Conservation (phyloP, 2,113 vertebrate species). For the Macquaria ambigua region DNA sequence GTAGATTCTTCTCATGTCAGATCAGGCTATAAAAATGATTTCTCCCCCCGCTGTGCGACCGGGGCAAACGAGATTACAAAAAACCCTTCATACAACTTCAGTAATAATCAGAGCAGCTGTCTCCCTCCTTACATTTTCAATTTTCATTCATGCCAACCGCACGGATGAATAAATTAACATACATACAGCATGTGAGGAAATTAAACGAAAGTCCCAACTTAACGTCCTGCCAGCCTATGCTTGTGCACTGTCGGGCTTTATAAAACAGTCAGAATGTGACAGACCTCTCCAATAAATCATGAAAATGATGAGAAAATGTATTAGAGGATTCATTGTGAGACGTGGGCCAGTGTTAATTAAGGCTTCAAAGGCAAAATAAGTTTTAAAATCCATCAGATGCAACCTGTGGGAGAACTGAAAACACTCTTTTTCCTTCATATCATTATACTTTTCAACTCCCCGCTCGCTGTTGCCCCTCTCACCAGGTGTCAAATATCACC, state of each 20-base stretch:
- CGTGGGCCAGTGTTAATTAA: background rate
- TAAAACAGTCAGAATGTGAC: background rate
- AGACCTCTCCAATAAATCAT: background rate
- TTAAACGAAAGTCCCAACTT: background rate
- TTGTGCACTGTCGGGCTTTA: background rate
- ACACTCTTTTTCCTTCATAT: background rate
- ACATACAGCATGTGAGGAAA: background rate
- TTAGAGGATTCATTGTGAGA: background rate
- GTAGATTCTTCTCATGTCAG: slow-evolving; percentile 1
- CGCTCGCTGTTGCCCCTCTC: background rate
- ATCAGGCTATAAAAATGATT: background rate
- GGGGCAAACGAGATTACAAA: background rate
- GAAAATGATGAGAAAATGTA: background rate
- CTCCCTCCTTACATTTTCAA: slow-evolving; percentile 3
- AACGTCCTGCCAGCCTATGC: no score
- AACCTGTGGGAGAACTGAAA: background rate
- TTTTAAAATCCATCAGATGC: background rate
- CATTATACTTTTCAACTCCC: background rate
- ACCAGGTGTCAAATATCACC: background rate
- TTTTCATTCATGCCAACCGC: background rate
- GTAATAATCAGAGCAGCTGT: slow-evolving; percentile 7
- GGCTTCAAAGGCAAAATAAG: background rate
- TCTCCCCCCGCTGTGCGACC: background rate
- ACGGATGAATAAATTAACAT: background rate
- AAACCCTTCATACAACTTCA: background rate